Evolutionary conservation across 2,797 vertebrate species (phyloP), one percentile per base, ranked within the genome.

Genomic region (Malurus leucopterus): DNA sequence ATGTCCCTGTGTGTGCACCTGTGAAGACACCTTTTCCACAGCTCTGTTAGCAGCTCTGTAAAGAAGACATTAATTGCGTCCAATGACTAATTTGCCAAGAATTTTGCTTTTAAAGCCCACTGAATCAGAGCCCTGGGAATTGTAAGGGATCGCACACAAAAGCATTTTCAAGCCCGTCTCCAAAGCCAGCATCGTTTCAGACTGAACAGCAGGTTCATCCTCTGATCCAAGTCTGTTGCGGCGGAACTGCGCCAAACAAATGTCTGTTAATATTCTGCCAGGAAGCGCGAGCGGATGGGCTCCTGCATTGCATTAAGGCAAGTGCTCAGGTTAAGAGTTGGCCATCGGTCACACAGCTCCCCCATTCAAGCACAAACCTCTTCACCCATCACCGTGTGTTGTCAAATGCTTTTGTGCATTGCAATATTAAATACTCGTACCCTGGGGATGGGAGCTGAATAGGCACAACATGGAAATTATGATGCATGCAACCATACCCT

Each of bases 151-250:
- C 1, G 1, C 71, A 77, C 88, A 95, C 82, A 95, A 94, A 95
- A 95, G 90, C 77, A 64, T 92, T 91, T 93, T 89, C 32, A 70
- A 55, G 93, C 88, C 17, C 3, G 26, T 85, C 83, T 90, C 86
- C 84, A 86, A 90, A 95, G 86, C 38, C 94, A 94, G 93, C 82
- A 88, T 90, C 75, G 4, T 91, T 96, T 89, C 93, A 96, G 93
- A 95, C 90, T 88, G 93, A 96, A 96, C 95, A 96, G 95, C 96
- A 96, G 95, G 95, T 91, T 93, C 90, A 86, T 92, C 93, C 91
- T 88, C 76, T 70, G 84, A 91, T 93, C 92, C 93, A 94, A 96
- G 93, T 95, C 93, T 95, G 95, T 93, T 92, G 72, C 55, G 2
- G 88, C 51, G 91, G 91, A 95, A 93, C 72, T 13, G 92, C 84